phyloP scores from a whole-genome alignment of 1,140 invertebrate genomes.

The Euborellia annulipes region DNA sequence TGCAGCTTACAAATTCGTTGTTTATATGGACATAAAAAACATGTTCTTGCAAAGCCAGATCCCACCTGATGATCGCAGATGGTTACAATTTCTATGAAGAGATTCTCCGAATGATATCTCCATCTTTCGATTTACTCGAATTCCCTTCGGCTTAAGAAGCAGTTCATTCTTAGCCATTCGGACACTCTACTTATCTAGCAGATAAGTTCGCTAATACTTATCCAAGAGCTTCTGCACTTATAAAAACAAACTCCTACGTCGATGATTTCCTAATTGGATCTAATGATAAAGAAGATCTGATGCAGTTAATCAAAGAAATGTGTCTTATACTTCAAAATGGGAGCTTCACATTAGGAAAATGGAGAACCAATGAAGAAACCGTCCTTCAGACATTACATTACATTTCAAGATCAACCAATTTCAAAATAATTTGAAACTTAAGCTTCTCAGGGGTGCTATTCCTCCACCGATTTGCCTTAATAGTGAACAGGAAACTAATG shows the following conservation, averaged over 20 bases:
- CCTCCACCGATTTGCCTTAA: no score
- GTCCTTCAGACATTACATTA: no score
- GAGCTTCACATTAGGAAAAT: constrained; percentile 2
- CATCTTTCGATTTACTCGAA: constrained; percentile 15
- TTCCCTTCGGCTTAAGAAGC: constrained; percentile 16
- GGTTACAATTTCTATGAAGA: constrained; percentile 28
- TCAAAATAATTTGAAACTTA: no score
- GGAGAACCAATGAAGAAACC: no score
- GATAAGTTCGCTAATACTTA: constrained; percentile 13
- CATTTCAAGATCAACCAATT: no score
- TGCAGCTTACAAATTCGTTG: constrained; percentile 25
- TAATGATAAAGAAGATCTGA: constrained; percentile 5
- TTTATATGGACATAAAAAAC: constrained; percentile 27
- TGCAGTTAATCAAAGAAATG: constrained; percentile 2
- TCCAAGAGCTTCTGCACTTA: constrained; percentile 17
- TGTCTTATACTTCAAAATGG: constrained; percentile 4
- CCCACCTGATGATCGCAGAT: constrained; percentile 18
- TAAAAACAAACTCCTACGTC: constrained; percentile 27
- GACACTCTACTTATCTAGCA: constrained; percentile 9
- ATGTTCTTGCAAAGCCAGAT: constrained; percentile 27
- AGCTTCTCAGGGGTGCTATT: no score
- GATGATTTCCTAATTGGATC: constrained; percentile 27
- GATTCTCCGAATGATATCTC: constrained; percentile 16
- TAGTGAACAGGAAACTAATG: no score
- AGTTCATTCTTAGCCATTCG: constrained; percentile 9